These are phyloP conservation scores for Ceratina calcarata DNA, from an alignment of 1,140 invertebrate species.

Conservation along the genomic window DNA sequence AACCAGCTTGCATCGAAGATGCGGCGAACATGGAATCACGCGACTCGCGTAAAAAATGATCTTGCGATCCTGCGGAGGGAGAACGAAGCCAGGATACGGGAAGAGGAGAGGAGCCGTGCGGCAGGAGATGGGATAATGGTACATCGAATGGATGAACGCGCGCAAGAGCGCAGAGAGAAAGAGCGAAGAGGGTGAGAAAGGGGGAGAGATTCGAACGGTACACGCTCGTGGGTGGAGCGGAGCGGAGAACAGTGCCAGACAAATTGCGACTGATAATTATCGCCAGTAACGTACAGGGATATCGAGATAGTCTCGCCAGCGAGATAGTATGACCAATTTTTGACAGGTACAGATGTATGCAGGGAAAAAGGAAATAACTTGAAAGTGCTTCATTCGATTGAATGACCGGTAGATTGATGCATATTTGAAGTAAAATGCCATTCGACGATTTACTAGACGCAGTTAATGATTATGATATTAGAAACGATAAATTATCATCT, in stretches of 20 bases:
- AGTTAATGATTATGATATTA: neutral
- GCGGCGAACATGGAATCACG: conserved; percentile 56
- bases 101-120: neutral
- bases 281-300: conserved; percentile 21
- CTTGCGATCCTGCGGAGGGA: conserved; percentile 11
- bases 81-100: neutral
- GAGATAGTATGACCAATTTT: conserved; percentile 30
- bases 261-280: conserved; percentile 49
- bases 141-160: conserved; percentile 25
- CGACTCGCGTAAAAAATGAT: conserved; percentile 60
- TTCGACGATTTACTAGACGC: neutral
- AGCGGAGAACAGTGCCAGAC: conserved; percentile 36
- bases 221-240: conserved; percentile 34
- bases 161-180: neutral
- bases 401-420: conserved; percentile 10
- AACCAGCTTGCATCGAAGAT: conserved; percentile 69
- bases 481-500: neutral
- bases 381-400: conserved; percentile 13
- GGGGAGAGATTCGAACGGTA: conserved; percentile 9
- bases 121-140: conserved; percentile 28
- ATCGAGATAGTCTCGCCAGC: neutral
- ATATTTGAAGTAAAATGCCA: conserved; percentile 4
- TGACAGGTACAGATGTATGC: neutral
- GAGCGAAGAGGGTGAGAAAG: too few relatives aligned
- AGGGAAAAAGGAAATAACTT: neutral